Conservation (phyloP, 2,888 invertebrate species). For the Epirrhoe alternata region DNA sequence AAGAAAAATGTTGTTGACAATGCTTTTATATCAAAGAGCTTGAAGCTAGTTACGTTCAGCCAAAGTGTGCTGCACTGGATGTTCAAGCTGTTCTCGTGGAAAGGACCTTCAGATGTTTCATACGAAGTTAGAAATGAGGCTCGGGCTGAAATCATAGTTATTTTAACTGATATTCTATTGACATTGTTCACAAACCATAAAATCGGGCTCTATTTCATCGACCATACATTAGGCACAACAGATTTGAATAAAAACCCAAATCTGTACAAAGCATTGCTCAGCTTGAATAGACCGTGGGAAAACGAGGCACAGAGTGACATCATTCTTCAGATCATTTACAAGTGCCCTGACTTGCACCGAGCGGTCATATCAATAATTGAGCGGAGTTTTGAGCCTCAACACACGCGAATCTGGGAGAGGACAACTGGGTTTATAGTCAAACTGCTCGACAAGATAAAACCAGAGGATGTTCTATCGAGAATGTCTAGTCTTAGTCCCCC, state of each 20-base stretch:
- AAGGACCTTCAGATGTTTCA: constrained; percentile 85
- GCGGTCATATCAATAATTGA: constrained; percentile 86
- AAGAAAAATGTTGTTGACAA: constrained; percentile 89
- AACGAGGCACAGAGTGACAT: constrained; percentile 87
- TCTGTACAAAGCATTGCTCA: constrained; percentile 86
- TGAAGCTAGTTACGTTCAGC: constrained; percentile 89
- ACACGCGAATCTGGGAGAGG: constrained; percentile 83
- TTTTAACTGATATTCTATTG: constrained; percentile 89
- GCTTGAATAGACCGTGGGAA: constrained; percentile 89
- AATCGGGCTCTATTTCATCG: constrained; percentile 91
- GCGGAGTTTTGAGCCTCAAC: constrained; percentile 86
- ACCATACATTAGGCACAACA: constrained; percentile 87
- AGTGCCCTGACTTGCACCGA: constrained; percentile 90
- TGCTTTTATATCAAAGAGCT: constrained; percentile 87
- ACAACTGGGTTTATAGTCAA: constrained; percentile 75
- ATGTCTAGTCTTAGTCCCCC: constrained; percentile 72
- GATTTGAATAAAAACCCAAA: constrained; percentile 86
- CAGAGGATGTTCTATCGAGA: constrained; percentile 78
- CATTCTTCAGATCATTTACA: constrained; percentile 86
- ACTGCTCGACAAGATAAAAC: constrained; percentile 75
- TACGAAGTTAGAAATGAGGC: constrained; percentile 66
- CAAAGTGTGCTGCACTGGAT: constrained; percentile 88
- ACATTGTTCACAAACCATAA: constrained; percentile 90
- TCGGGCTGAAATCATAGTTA: constrained; percentile 78
- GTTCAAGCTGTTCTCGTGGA: constrained; percentile 90